Conservation (phyloP, 2,797 vertebrate genomes). For the Alauda arvensis region DNA sequence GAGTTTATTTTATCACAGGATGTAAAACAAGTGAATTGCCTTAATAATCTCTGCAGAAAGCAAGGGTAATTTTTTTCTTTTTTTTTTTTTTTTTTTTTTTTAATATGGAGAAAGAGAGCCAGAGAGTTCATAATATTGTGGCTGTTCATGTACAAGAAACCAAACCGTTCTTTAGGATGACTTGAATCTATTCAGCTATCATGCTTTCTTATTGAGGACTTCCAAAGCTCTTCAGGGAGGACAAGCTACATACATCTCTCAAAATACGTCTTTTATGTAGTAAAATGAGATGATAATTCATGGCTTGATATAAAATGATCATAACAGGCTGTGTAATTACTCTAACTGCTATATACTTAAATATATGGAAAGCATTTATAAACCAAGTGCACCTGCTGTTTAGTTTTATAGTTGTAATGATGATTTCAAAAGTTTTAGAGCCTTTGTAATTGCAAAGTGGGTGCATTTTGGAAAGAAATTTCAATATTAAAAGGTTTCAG, state of each 20-base stretch:
- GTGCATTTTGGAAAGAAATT: background rate
- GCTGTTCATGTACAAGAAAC: background rate
- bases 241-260: background rate
- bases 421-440: conserved; percentile 5
- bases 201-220: background rate
- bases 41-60: conserved; percentile 51
- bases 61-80: background rate
- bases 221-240: background rate
- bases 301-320: background rate
- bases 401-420: background rate
- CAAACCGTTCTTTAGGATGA: background rate
- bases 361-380: conserved; percentile 10
- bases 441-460: background rate
- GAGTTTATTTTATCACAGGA: conserved; percentile 47
- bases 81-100: background rate
- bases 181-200: background rate
- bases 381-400: background rate
- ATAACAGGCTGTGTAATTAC: background rate
- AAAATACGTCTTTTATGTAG: background rate
- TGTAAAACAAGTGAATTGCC: conserved; percentile 48
- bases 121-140: background rate
- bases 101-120: background rate
- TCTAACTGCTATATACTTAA: background rate
- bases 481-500: background rate
- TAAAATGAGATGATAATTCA: conserved; percentile 20